Evolutionary conservation across 2,888 invertebrate species (phyloP), one percentile per base, ranked within the genome.

Genomic region (Acanthosepion lycidas): DNA sequence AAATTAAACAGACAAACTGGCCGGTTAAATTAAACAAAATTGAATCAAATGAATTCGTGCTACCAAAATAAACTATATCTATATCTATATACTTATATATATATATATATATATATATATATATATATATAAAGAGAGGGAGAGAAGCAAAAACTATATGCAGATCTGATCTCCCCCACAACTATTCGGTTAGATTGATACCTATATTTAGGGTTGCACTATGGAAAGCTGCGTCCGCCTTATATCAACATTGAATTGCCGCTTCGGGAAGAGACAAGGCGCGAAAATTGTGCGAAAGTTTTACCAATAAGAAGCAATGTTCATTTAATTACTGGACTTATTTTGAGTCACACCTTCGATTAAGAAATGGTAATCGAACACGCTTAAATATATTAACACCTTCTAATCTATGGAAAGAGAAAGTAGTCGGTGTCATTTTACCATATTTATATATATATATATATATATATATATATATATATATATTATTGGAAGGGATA

Each of bases 331-430:
- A 78, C 78, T 12, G 9, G 78, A 78, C 78, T 78, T n/a, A 6
- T 78, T 78, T 9, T 9, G n/a, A 78, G n/a, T 78, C 78, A 78
- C 78, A 78, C 78, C 78, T 78, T 78, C 78, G 78, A 78, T 78
- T 78, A n/a, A 78, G 78, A 78, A 78, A 78, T 15, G 12, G 28
- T 78, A 78, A 78, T 78, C 78, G 78, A 78, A 78, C 78, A 78
- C 78, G 28, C 78, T 78, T 78, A 78, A 78, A n/a, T 78, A 78
- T 78, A 78, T 78, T 78, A n/a, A 78, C 78, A 78, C 78, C 78
- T n/a, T n/a, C n/a, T 78, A 78, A 64, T 64, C 64, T 64, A 64
- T 6, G n/a, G 78, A n/a, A n/a, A 64, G 28, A 64, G 64, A 26
- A n/a, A 78, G 8, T 78, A n/a, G 9, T 6, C 15, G 78, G 78